Base-by-base conservation (phyloP, 2,888 invertebrate genomes). In the Sminthurides aquaticus region DNA sequence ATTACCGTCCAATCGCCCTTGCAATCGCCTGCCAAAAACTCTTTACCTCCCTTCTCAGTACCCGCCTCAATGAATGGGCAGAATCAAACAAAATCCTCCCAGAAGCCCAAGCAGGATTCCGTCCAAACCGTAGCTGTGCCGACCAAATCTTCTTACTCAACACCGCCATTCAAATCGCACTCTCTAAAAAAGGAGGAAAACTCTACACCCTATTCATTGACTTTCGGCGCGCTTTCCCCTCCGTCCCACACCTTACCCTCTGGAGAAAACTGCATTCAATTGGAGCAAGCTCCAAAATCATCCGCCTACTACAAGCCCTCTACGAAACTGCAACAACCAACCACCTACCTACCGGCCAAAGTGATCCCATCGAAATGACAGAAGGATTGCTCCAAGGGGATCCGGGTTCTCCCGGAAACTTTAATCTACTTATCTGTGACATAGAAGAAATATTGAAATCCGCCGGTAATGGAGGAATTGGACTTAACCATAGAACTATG, bases 91-190 rank as follows among this genome's bases (percentile, higher is more conserved):
- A 49, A 2, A 58, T 58, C 11, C 3, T 63, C 2, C 52, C 63
- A 11, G 63, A 63, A 48, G 57, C 57, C 15, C 63, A 58, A 58
- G 63, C 57, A 3, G 63, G 63, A 5, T 63, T 63, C 49, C 57
- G 58, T n/a, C 22, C 26, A 26, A 24, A 25, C 24, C 25, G 63
- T 15, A 27, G 57, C 8, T 58, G 57, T 27, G 43, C 22, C 25
- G 63, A 58, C 49, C 57, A 63, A 11, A 63, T 63, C 25, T 48
- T 65, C 29, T 52, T 52, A 2, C 60, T 60, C 2, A 60, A 25
- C 8, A 43, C 52, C 18, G 27, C 29, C 2, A 60, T 60, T 20
- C 52, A 60, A 8, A 11, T 60, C 11, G 20, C 8, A 2, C 20
- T 60, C 20, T 18, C 5, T 18, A 34, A 27, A 52, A 18, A 34